Base-by-base conservation (phyloP, 2,888 invertebrate species). In the Drosophila lutescens region DNA sequence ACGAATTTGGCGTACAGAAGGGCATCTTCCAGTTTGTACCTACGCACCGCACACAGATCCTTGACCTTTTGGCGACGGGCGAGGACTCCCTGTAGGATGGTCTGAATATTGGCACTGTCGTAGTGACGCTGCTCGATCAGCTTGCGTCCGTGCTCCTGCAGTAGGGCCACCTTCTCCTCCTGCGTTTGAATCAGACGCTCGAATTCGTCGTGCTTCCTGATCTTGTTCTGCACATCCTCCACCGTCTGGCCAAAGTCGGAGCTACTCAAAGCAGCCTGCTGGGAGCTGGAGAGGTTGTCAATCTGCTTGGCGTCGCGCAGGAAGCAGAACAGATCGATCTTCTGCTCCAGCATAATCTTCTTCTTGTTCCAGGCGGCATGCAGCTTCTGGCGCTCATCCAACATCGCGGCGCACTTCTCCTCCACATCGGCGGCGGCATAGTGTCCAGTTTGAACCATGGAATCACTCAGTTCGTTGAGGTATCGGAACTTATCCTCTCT, bases 201-300 rank as follows among this genome's bases (percentile, higher is more conserved):
- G 91, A 99, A 98, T 3, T 97, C 98, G 82, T 98, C 98, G 83
- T 99, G 98, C 89, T 98, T 98, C 93, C 97, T 98, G 30, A 97
- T 94, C 89, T 97, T 95, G 44, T 95, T 96, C 82, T 97, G 96
- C 0, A 99, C 98, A 90, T 97, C 97, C 88, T 98, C 98, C 0
- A 97, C 96, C 0, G 95, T 95, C 43, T 96, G 94, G 0, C 96
- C 95, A 68, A 95, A 95, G 80, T 96, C 96, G 0, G 94, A 94
- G 61, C 94, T 95, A 91, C 91, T 93, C 0, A 97, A 90, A 0
- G 96, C 94, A 0, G 96, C 96, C 90, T 98, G 98, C 92, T 99
- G 98, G 0, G 97, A 95, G 13, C 95, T 95, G 72, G 98, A 97
- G 13, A 97, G 94, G 75, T 97, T 96, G 90, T 98, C 97, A 69